Evolutionary conservation across 1,140 invertebrate genomes (phyloP).

Genomic region (Plodia interpunctella): DNA sequence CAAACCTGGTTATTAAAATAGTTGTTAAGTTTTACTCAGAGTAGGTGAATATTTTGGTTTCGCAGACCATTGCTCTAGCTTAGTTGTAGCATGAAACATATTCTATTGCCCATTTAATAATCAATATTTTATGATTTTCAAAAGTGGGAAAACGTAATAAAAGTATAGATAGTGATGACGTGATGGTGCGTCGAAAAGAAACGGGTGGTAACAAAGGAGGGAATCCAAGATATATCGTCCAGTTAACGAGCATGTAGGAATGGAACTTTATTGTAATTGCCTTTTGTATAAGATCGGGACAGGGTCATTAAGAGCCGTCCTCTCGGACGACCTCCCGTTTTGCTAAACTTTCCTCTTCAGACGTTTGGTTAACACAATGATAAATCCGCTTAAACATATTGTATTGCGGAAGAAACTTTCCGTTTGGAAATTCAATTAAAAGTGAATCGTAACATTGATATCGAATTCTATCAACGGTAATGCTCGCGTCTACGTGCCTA

Average conservation of each 20-base stretch:
- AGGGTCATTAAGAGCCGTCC: slow-evolving; percentile 65
- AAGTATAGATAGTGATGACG: not conserved
- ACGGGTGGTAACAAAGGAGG: slow-evolving; percentile 50
- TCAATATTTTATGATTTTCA: too few relatives aligned
- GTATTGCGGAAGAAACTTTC: slow-evolving; percentile 7
- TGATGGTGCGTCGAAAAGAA: slow-evolving; percentile 41
- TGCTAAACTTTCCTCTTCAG: slow-evolving; percentile 42
- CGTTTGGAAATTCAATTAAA: slow-evolving; percentile 42
- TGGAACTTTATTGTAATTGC: slow-evolving; percentile 77
- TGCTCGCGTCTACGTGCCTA: slow-evolving; percentile 29
- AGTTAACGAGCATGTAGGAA: slow-evolving; percentile 76
- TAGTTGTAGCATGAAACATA: too few relatives aligned
- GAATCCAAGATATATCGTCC: slow-evolving; percentile 64
- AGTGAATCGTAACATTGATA: slow-evolving; percentile 62
- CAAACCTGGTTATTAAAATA: too few relatives aligned
- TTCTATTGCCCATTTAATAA: too few relatives aligned
- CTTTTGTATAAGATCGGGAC: slow-evolving; percentile 72
- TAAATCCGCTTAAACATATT: slow-evolving; percentile 11
- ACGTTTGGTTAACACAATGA: slow-evolving; percentile 16
- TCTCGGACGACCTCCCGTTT: slow-evolving; percentile 41
- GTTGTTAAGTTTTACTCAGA: too few relatives aligned
- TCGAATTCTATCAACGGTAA: slow-evolving; percentile 60
- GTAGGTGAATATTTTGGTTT: too few relatives aligned
- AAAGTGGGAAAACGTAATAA: too few relatives aligned
- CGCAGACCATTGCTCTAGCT: too few relatives aligned